Evolutionary conservation across 2,113 vertebrate genomes (phyloP).

Genomic region (Neoarius graeffei): DNA sequence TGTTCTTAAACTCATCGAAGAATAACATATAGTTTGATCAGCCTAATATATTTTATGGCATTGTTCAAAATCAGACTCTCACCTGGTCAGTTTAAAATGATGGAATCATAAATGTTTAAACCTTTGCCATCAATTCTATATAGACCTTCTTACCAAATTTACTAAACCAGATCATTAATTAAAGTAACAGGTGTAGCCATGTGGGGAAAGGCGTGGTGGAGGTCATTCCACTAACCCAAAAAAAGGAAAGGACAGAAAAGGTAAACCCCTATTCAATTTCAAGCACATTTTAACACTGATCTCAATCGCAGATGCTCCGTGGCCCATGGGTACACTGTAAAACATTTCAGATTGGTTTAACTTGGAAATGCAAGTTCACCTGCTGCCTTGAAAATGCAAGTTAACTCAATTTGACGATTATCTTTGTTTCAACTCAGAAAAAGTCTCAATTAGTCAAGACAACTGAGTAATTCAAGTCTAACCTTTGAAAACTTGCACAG

Average conservation of each 20-base stretch:
- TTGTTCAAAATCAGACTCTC: neutral
- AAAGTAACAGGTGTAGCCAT: neutral
- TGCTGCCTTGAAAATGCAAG: too few relatives aligned
- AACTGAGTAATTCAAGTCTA: too few relatives aligned
- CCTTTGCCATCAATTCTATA: neutral
- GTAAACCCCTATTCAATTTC: neutral
- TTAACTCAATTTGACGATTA: too few relatives aligned
- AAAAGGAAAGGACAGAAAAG: neutral
- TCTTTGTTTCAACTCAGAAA: too few relatives aligned
- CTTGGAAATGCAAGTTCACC: too few relatives aligned
- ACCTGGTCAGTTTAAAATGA: neutral
- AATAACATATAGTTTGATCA: neutral
- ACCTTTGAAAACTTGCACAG: too few relatives aligned
- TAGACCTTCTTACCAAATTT: neutral
- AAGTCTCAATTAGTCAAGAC: too few relatives aligned
- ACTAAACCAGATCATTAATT: neutral
- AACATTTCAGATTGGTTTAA: too few relatives aligned
- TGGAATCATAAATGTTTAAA: neutral
- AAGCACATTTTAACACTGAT: neutral
- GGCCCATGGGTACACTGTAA: neutral
- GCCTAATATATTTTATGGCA: neutral
- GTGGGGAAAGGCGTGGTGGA: neutral
- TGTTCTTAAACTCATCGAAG: neutral
- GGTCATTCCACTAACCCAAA: neutral
- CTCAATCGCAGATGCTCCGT: neutral